Evolutionary conservation across 2,797 vertebrate species (phyloP).

Genomic region (Hirundo rustica): DNA sequence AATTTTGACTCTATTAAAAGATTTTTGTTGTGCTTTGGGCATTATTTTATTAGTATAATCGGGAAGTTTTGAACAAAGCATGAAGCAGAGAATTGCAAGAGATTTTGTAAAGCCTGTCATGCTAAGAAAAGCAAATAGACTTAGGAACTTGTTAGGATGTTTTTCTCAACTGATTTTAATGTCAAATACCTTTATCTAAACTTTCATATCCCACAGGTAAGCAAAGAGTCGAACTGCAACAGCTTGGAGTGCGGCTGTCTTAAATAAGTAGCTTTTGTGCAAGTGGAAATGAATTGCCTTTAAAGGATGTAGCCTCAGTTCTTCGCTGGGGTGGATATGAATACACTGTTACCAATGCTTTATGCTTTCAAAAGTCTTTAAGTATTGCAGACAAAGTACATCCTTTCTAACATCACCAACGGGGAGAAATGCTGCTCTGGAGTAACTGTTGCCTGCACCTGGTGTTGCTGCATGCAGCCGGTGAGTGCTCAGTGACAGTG

Average conservation of each 20-base stretch:
- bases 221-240: background rate
- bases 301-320: background rate
- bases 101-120: background rate
- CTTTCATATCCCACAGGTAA: background rate
- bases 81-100: background rate
- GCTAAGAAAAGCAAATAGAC: background rate
- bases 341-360: background rate
- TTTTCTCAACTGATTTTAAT: conserved; percentile 11
- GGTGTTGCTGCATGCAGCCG: fast-evolving
- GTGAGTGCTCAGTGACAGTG: background rate
- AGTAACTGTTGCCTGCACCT: background rate
- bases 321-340: background rate
- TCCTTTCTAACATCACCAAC: fast-evolving
- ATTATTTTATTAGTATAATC: conserved; percentile 32
- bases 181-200: background rate
- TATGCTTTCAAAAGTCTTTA: background rate
- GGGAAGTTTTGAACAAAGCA: conserved; percentile 7
- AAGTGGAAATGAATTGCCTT: background rate
- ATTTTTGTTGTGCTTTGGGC: background rate
- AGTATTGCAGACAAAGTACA: background rate
- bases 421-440: fast-evolving
- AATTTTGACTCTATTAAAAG: conserved; percentile 31
- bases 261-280: background rate
- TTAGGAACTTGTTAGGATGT: background rate
- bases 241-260: background rate